Evolutionary conservation across 2,797 vertebrate species (phyloP), one percentile per base, ranked within the genome.

Genomic region (Amphiprion clarkii): DNA sequence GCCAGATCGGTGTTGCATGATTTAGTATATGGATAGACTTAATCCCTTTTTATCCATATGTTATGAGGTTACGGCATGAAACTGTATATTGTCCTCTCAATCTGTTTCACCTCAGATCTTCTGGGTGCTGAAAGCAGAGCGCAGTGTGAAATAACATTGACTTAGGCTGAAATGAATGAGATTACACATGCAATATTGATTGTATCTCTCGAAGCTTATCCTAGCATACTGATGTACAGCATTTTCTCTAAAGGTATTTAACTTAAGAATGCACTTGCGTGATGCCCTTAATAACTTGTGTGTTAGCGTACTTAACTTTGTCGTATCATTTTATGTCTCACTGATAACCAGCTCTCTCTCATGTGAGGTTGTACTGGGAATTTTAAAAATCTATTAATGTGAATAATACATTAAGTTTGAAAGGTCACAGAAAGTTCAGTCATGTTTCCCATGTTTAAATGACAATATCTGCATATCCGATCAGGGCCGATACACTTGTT

Each of bases 41-140:
- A 87, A 91, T 88, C 84, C 81, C 54, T 74, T 79, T 83, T 79
- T 40, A 83, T 82, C 79, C 84, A 83, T 91, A 88, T 87, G 82
- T 71, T 81, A 31, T 61, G 23, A 68, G 59, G 58, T n/a, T 48
- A 27, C 7, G 51, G 44, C 71, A 58, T 51, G 36, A 52, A 71
- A 53, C 58, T 63, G 29, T 79, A 76, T 56, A 70, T 78, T 76
- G 66, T 81, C 71, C 29, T 76, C 56, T n/a, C 68, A 67, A 74
- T 76, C 76, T 76, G 59, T 81, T 88, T 76, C 7, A 19, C 11
- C 14, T 49, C n/a, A 4, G 53, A n/a, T 72, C 14, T 62, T 72
- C 12, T 16, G 53, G 11, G 52, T 48, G 29, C 23, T 1, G 1
- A 51, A 57, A 11, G 54, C 56, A 23, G 46, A 59, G 46, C 44